These are phyloP conservation scores for Hystrix cristata DNA, from an alignment of 2,113 vertebrate genomes.

Conservation along the genomic window DNA sequence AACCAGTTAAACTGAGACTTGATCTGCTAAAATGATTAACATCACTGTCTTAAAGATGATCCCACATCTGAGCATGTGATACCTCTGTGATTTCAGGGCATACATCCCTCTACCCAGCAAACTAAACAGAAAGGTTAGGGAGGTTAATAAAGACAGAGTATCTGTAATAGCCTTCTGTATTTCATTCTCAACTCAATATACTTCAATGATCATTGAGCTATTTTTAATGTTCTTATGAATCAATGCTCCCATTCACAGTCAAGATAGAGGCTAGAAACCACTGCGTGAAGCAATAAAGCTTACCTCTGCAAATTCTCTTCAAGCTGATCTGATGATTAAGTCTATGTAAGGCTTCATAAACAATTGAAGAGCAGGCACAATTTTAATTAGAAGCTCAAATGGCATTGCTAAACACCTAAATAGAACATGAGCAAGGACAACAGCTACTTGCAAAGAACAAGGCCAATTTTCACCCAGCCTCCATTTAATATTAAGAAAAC, in stretches of 20 bases:
- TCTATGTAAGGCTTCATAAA: conserved; percentile 62
- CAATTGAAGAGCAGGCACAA: conserved; percentile 27
- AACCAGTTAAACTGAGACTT: conserved; percentile 63
- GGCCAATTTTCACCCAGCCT: conserved; percentile 28
- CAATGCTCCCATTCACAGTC: conserved; percentile 63
- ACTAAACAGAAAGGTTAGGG: conserved; percentile 73
- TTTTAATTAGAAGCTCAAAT: conserved; percentile 62
- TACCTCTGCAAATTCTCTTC: conserved; percentile 57
- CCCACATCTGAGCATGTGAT: background rate
- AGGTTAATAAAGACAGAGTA: conserved; percentile 80
- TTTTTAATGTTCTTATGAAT: conserved; percentile 69
- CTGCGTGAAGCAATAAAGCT: conserved; percentile 45
- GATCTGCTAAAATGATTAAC: conserved; percentile 61
- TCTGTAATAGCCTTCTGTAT: conserved; percentile 67
- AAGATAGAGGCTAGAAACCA: conserved; percentile 8
- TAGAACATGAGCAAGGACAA: conserved; percentile 65
- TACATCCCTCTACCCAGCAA: conserved; percentile 77
- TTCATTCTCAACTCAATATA: conserved; percentile 71
- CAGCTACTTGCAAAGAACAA: conserved; percentile 8
- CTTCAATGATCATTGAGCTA: conserved; percentile 43
- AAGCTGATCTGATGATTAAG: conserved; percentile 46
- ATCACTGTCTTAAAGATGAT: conserved; percentile 65
- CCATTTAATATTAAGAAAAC: background rate
- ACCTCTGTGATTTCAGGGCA: conserved; percentile 54
- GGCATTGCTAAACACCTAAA: conserved; percentile 53